Evolutionary conservation across 2,888 invertebrate species (phyloP), one percentile per base, ranked within the genome.

Genomic region (Cheilosia grossa): DNA sequence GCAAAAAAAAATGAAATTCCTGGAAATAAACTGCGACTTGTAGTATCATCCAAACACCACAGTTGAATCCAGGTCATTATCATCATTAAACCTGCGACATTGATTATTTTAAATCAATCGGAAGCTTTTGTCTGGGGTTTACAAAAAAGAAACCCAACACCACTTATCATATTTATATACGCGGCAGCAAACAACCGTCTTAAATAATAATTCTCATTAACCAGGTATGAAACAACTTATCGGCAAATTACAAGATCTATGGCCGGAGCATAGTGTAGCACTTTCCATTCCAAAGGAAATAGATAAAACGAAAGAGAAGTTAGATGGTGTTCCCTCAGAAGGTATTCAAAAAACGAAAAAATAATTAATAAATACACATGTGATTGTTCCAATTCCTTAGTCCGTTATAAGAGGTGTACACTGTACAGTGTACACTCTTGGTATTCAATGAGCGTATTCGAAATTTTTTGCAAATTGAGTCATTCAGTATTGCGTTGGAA

Each of bases 231-330:
- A 91, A 88, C 90, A 91, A 87, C 89, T 92, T 87, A 91, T 91
- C 87, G 91, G 91, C 77, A 91, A 92, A 89, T 89, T 92, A 88
- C 91, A 91, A 89, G 90, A 91, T 89, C 88, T 92, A 86, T 92
- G 92, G 92, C 91, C 91, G 75, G 91, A 92, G 85, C 91, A 91
- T 87, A 91, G 90, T 88, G 91, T 92, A 70, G 91, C 92, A 82
- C 89, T 91, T 88, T 92, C 91, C 90, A 91, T 92, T 90, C 91
- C 91, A 91, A 91, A 91, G 89, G 91, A 91, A 89, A 90, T 92
- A 88, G 91, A 92, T 89, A 90, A 88, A 88, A 88, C 89, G 73
- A 91, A 91, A 89, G 92, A 92, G 88, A 90, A 88, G 86, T 88
- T 92, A 75, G 89, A 90, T 87, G 91, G 91, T 67, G 89, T 89